These are phyloP conservation scores for Clarias magur DNA, from an alignment of 2,113 vertebrate genomes.

Conservation along the genomic window DNA sequence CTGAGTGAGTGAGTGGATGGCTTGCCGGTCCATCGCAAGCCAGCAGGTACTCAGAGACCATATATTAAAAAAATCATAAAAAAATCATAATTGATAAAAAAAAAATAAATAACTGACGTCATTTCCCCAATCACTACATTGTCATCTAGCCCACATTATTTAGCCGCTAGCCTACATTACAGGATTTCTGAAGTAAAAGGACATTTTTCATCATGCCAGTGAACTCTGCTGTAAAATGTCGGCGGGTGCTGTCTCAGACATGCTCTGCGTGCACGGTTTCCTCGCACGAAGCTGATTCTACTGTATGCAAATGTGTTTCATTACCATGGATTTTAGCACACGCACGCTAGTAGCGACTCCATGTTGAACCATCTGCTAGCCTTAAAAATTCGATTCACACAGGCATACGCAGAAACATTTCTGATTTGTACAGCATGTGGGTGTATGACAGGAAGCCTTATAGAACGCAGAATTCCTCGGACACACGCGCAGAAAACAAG, in stretches of 20 bases:
- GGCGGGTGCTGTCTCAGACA: not conserved
- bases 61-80: too few relatives aligned
- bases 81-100: too few relatives aligned
- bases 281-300: not conserved
- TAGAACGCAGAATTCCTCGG: not conserved
- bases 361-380: conserved; percentile 17
- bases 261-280: not conserved
- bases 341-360: not conserved
- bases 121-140: not conserved
- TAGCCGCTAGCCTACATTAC: not conserved
- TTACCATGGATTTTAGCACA: not conserved
- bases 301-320: not conserved
- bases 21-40: too few relatives aligned
- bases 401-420: conserved; percentile 63
- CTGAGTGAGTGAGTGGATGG: not conserved
- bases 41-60: too few relatives aligned
- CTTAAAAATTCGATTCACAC: not conserved
- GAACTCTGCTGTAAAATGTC: not conserved
- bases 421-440: conserved; percentile 63
- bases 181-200: not conserved
- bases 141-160: not conserved
- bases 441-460: conserved; percentile 53
- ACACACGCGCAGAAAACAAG: not conserved
- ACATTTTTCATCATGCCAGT: not conserved
- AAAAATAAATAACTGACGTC: too few relatives aligned